phyloP scores from a whole-genome alignment of 1,140 invertebrate genomes.

The Drosophila lowei region DNA sequence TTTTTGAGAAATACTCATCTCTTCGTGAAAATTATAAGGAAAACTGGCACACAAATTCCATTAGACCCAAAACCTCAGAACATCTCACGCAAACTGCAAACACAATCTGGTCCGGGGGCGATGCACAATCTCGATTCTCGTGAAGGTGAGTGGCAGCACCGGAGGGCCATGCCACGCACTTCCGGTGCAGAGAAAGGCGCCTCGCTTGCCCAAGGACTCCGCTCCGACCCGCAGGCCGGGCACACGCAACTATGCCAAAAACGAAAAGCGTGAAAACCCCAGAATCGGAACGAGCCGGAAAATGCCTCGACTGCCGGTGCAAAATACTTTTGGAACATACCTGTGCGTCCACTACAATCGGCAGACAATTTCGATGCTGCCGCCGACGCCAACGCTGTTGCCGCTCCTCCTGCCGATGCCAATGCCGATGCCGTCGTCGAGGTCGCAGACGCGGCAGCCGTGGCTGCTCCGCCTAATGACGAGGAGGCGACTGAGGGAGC shows the following conservation, averaged over 20 bases:
- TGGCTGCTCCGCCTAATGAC: slow-evolving; percentile 50
- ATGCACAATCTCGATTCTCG: slow-evolving; percentile 15
- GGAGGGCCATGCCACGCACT: slow-evolving; percentile 1
- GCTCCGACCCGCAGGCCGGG: slow-evolving; percentile 39
- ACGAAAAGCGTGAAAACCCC: slow-evolving; percentile 78
- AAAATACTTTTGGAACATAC: slow-evolving; percentile 83
- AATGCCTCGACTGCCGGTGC: slow-evolving; percentile 76
- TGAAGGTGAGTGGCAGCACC: slow-evolving; percentile 4
- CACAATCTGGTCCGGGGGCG: slow-evolving; percentile 35
- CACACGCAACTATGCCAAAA: slow-evolving; percentile 80
- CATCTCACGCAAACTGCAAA: slow-evolving; percentile 67
- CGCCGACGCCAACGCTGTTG: slow-evolving; percentile 32
- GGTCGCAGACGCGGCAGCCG: slow-evolving; percentile 21
- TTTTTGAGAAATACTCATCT: too few relatives aligned
- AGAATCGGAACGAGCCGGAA: slow-evolving; percentile 57
- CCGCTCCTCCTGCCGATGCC: slow-evolving; percentile 35
- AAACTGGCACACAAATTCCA: slow-evolving; percentile 12
- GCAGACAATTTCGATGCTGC: slow-evolving; percentile 77
- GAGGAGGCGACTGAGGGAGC: slow-evolving; percentile 55
- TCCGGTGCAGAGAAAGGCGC: slow-evolving; percentile 1
- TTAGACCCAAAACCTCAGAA: slow-evolving; percentile 57
- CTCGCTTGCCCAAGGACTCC: not conserved
- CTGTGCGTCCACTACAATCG: slow-evolving; percentile 83
- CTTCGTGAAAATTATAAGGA: too few relatives aligned
- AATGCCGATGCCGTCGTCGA: slow-evolving; percentile 47